A percentile compares a stretch with the other conserved stretches of the same genome.
These are phyloP conservation scores for Melanostoma mellinum DNA, from an alignment of 2,888 invertebrate genomes.

Conservation along the genomic window DNA sequence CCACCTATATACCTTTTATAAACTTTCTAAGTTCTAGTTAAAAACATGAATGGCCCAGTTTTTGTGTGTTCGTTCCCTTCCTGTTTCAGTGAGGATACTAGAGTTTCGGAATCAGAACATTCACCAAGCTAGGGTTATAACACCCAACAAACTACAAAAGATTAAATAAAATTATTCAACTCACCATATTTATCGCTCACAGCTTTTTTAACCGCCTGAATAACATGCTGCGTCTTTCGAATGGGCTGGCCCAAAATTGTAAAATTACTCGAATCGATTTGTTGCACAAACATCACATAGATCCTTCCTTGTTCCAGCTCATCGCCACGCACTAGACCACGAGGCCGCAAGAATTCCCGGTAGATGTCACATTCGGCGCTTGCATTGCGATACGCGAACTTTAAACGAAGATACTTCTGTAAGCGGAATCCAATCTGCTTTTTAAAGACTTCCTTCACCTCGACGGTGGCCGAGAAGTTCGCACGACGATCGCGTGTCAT, in stretches of 20 bases:
- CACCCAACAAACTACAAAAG: not conserved
- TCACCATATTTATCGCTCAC: slow-evolving; percentile 82
- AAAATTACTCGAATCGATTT: slow-evolving; percentile 81
- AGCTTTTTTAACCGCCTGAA: slow-evolving; percentile 80
- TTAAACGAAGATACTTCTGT: slow-evolving; percentile 79
- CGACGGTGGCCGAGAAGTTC: slow-evolving; percentile 87
- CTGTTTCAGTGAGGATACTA: too few species aligned
- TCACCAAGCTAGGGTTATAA: not conserved
- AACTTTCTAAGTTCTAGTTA: too few species aligned
- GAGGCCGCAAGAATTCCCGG: slow-evolving; percentile 79
- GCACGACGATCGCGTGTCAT: slow-evolving; percentile 84
- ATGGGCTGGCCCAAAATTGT: slow-evolving; percentile 82
- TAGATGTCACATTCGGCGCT: slow-evolving; percentile 82
- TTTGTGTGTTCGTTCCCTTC: too few species aligned
- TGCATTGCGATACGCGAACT: slow-evolving; percentile 80
- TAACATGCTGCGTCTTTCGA: slow-evolving; percentile 78
- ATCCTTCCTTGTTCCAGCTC: slow-evolving; percentile 80
- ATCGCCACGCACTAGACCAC: slow-evolving; percentile 79
- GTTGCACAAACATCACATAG: slow-evolving; percentile 81
- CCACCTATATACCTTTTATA: too few species aligned
- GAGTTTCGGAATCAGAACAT: too few species aligned
- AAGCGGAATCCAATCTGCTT: slow-evolving; percentile 82
- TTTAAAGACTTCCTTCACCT: slow-evolving; percentile 86
- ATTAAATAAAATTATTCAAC: slow-evolving; percentile 74
- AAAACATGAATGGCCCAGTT: too few species aligned